Conservation (phyloP, 2,888 invertebrate species). For the Drosophila atroscutellata region DNA sequence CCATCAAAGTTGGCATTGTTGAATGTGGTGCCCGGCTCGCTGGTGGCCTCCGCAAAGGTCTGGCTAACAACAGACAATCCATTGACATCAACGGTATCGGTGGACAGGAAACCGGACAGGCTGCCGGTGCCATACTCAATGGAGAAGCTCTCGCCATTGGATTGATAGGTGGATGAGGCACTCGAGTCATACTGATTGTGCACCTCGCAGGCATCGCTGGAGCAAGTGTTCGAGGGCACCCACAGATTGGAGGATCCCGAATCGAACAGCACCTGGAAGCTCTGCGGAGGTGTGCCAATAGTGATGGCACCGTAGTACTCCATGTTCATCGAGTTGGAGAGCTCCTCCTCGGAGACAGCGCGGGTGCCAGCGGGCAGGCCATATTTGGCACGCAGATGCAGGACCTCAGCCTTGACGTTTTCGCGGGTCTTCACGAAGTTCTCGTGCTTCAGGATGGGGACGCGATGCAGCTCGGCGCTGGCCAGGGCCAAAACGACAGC, state of each 20-base stretch:
- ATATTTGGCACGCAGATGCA: slow-evolving; percentile 58
- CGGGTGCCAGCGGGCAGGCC: slow-evolving; percentile 26
- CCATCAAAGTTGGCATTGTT: slow-evolving; percentile 98
- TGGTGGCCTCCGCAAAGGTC: slow-evolving; percentile 97
- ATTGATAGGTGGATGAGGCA: slow-evolving; percentile 91
- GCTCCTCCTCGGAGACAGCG: slow-evolving; percentile 60
- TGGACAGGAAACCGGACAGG: slow-evolving; percentile 96
- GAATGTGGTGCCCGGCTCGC: slow-evolving; percentile 96
- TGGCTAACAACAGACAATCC: slow-evolving; percentile 89
- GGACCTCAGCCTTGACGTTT: slow-evolving; percentile 61
- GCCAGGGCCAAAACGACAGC: slow-evolving; percentile 68
- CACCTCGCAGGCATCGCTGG: slow-evolving; percentile 94
- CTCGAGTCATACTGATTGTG: slow-evolving; percentile 96
- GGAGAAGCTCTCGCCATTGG: slow-evolving; percentile 94
- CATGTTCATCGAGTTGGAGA: slow-evolving; percentile 96
- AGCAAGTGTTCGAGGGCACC: slow-evolving; percentile 98
- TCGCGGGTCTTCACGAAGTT: slow-evolving; percentile 68
- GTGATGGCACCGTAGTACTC: slow-evolving; percentile 97
- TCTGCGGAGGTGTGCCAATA: slow-evolving; percentile 96
- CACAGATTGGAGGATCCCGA: slow-evolving; percentile 99
- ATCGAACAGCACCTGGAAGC: slow-evolving; percentile 97
- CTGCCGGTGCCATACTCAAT: slow-evolving; percentile 98
- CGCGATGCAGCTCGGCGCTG: slow-evolving; percentile 69
- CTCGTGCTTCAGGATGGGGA: slow-evolving; percentile 69
- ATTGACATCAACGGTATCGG: slow-evolving; percentile 91